These are phyloP conservation scores for Vireo griseus DNA, from an alignment of 2,797 vertebrate genomes.

Conservation along the genomic window DNA sequence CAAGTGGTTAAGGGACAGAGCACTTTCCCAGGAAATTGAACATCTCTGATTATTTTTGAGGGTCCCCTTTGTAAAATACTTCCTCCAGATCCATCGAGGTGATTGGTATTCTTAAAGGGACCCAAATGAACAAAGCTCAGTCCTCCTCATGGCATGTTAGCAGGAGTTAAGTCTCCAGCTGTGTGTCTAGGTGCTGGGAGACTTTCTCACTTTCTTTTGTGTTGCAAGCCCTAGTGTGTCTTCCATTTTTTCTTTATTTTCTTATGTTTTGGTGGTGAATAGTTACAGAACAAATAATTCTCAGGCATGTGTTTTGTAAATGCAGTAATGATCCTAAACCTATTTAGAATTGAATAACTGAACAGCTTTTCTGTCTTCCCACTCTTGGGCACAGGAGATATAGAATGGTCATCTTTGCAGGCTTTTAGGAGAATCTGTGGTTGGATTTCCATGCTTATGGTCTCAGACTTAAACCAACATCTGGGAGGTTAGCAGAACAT, in stretches of 20 bases:
- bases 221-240: neutral
- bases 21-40: neutral
- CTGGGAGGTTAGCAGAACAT: neutral
- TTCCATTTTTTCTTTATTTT: neutral
- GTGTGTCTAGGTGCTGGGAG: neutral
- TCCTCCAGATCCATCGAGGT: neutral
- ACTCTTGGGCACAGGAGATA: neutral
- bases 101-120: neutral
- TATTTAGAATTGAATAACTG: neutral
- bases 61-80: neutral
- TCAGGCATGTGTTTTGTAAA: neutral
- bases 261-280: neutral
- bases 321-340: neutral
- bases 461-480: neutral
- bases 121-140: neutral
- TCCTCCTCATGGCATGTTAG: accelerated
- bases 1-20: neutral
- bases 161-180: neutral
- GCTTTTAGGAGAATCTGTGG: accelerated
- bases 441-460: neutral
- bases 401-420: neutral
- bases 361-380: neutral
- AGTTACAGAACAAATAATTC: neutral
- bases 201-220: neutral
- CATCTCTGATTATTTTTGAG: neutral